Evolutionary conservation across 35 echinoderm and acorn worm genomes (phyloP).

Genomic region (Hemicentrotus pulcherrimus): DNA sequence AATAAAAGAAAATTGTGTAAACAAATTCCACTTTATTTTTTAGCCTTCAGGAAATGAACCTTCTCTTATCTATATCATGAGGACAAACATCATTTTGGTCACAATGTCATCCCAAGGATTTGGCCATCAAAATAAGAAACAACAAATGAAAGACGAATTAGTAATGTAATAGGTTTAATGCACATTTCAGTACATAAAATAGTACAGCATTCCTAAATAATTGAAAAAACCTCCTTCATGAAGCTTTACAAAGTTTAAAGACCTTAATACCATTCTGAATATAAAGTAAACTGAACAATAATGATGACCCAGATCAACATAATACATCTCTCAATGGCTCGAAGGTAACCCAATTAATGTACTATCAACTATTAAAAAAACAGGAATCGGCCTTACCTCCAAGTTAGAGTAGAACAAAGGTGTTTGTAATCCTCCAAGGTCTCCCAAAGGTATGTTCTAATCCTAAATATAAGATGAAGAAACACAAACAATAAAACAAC

Average conservation of each 20-base stretch:
- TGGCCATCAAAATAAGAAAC: background rate
- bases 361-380: background rate
- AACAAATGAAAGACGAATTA: background rate
- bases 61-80: background rate
- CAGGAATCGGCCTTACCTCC: background rate
- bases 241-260: background rate
- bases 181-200: background rate
- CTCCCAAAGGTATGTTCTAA: background rate
- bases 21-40: background rate
- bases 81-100: background rate
- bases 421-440: background rate
- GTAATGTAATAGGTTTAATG: too few species aligned
- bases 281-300: background rate
- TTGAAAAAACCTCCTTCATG: too few species aligned
- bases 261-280: background rate
- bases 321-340: background rate
- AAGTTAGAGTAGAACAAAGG: background rate
- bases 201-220: background rate
- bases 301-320: background rate
- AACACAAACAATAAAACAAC: background rate
- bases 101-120: background rate
- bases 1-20: background rate
- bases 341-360: background rate
- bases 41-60: background rate
- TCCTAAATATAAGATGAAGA: background rate